These are phyloP conservation scores for Sus scrofa DNA, from an alignment of 2,113 vertebrate genomes.

Conservation along the genomic window DNA sequence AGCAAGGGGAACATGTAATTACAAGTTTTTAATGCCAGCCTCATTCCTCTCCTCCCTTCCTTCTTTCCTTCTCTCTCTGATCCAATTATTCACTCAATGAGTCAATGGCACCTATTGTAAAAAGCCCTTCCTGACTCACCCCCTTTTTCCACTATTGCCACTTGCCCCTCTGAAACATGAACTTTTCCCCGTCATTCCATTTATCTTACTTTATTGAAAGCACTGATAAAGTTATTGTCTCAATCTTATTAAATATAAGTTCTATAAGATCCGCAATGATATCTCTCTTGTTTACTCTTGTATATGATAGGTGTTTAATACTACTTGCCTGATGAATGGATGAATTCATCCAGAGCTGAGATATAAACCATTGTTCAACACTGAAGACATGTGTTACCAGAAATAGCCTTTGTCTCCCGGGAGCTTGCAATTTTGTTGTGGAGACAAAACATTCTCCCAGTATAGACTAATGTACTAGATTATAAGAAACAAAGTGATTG, in stretches of 20 bases:
- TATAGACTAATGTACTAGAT: background rate
- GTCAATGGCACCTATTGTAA: background rate
- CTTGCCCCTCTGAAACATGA: background rate
- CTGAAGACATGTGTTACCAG: background rate
- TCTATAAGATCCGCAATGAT: background rate
- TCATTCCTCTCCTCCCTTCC: background rate
- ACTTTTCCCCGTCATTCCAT: background rate
- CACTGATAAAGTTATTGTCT: background rate
- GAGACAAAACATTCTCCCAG: background rate
- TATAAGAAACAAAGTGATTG: background rate
- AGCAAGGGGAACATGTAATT: background rate
- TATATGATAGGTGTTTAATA: background rate
- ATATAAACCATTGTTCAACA: background rate
- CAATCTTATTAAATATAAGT: background rate
- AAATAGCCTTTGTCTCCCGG: background rate
- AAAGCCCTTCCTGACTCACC: background rate
- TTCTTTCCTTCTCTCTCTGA: background rate
- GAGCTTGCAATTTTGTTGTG: background rate
- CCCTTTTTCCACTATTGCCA: background rate
- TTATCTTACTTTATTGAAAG: background rate
- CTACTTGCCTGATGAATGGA: background rate
- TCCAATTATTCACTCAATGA: background rate
- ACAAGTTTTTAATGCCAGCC: background rate
- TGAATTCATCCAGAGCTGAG: background rate
- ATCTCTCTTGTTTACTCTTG: background rate